Percentiles rank a stretch among this genome's conserved stretches.
Conservation (phyloP, 2,888 invertebrate species). For the Catocala nupta region DNA sequence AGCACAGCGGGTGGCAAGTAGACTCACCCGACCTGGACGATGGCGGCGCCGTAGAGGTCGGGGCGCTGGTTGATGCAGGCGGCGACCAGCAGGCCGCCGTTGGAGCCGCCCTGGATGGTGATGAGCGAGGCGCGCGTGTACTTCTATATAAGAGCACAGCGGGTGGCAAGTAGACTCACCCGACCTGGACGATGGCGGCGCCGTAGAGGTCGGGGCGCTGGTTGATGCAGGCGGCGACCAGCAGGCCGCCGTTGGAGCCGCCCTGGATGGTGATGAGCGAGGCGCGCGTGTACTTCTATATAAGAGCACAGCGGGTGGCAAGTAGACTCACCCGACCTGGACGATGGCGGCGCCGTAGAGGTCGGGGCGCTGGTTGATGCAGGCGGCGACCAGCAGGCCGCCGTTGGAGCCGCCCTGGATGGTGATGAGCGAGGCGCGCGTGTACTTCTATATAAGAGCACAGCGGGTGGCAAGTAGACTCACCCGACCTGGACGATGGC, state of each 20-base stretch:
- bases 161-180: conserved; percentile 86
- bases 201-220: conserved; percentile 98
- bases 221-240: conserved; percentile 98
- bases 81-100: conserved; percentile 98
- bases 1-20: no score
- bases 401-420: conserved; percentile 99
- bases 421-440: conserved; percentile 90
- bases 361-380: conserved; percentile 97
- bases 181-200: conserved; percentile 97
- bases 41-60: conserved; percentile 96
- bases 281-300: conserved; percentile 92
- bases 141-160: conserved; percentile 70
- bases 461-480: not conserved
- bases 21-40: conserved; percentile 91
- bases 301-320: no score
- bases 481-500: conserved; percentile 94
- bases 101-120: conserved; percentile 97
- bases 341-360: conserved; percentile 97
- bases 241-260: conserved; percentile 98
- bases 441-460: conserved; percentile 91
- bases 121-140: conserved; percentile 93
- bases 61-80: conserved; percentile 98
- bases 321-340: conserved; percentile 94
- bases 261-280: conserved; percentile 95
- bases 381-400: conserved; percentile 97